These are phyloP conservation scores for Patella caerulea DNA, from an alignment of 2,888 invertebrate genomes.

Conservation along the genomic window DNA sequence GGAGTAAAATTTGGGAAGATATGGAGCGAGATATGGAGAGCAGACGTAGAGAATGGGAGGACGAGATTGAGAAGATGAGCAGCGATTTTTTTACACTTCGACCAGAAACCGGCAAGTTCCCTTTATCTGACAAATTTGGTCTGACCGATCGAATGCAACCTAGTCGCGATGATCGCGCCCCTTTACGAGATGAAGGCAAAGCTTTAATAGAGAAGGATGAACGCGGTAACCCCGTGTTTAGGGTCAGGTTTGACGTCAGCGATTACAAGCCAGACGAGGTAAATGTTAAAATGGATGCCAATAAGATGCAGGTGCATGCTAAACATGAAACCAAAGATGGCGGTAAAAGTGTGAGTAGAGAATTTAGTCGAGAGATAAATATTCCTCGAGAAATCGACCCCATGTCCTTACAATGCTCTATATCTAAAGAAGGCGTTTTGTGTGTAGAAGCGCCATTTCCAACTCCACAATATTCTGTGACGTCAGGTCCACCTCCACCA, in stretches of 20 bases:
- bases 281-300: conserved; percentile 61
- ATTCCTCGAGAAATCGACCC: conserved; percentile 63
- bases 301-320: conserved; percentile 60
- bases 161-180: background rate
- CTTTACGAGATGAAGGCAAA: conserved; percentile 46
- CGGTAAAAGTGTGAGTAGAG: conserved; percentile 59
- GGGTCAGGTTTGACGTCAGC: conserved; percentile 62
- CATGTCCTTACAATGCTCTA: conserved; percentile 57
- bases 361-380: conserved; percentile 61
- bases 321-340: conserved; percentile 58
- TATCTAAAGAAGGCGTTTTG: conserved; percentile 62
- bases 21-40: conserved; percentile 67
- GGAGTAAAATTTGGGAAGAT: conserved; percentile 64
- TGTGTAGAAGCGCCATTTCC: conserved; percentile 56
- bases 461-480: conserved; percentile 25
- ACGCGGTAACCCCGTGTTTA: conserved; percentile 54
- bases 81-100: conserved; percentile 68
- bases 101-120: conserved; percentile 48
- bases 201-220: conserved; percentile 55
- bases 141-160: conserved; percentile 20
- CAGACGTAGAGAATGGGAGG: conserved; percentile 65
- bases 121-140: conserved; percentile 47
- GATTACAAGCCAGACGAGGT: conserved; percentile 64
- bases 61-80: conserved; percentile 67
- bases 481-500: background rate